A percentile compares a stretch with the other conserved stretches of the same genome.
Conservation (phyloP, 2,888 invertebrate genomes). For the Germaria angustata region DNA sequence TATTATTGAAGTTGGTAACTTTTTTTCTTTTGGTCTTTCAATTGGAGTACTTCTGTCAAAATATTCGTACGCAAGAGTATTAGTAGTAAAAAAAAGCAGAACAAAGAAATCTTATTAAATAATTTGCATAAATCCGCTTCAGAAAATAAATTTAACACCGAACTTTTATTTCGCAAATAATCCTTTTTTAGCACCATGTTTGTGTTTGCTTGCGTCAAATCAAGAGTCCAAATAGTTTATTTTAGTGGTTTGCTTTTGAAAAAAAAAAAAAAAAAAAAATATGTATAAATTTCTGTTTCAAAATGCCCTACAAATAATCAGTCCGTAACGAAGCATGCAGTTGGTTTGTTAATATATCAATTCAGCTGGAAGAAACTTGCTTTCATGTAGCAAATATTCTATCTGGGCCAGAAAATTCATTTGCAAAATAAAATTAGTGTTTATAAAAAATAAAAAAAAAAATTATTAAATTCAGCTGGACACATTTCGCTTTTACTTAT, state of each 20-base stretch:
- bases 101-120: neutral
- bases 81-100: neutral
- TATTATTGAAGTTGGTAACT: constrained; percentile 22
- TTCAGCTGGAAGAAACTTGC: no score
- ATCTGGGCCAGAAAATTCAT: no score
- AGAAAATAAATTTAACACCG: neutral
- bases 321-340: no score
- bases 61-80: no score
- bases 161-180: neutral
- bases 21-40: constrained; percentile 46
- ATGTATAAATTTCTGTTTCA: neutral
- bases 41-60: constrained; percentile 51
- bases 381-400: no score
- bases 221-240: neutral
- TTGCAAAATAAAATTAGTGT: no score
- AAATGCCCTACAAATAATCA: neutral
- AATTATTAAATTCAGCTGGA: no score
- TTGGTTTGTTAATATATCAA: no score
- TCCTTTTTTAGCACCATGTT: neutral
- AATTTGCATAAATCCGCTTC: constrained; percentile 63
- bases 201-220: neutral
- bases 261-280: no score
- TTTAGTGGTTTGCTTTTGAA: no score
- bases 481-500: no score
- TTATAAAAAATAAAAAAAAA: no score